Conservation (phyloP, 2,888 invertebrate genomes). For the Scaptomyza parva region DNA sequence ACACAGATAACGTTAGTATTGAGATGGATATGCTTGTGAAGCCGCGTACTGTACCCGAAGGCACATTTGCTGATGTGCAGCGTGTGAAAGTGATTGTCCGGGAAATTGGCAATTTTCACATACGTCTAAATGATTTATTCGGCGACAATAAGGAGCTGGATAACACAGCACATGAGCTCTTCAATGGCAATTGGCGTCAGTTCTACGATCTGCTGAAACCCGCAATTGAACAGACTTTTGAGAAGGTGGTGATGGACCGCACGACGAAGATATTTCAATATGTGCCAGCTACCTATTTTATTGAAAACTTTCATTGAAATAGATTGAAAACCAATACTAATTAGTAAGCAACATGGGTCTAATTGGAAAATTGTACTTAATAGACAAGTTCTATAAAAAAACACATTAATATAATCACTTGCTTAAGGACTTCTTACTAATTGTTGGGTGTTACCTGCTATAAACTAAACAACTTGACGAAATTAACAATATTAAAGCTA, state of each 20-base stretch:
- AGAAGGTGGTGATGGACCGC: conserved; percentile 88
- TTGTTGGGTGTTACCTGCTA: background rate
- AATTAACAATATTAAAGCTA: background rate
- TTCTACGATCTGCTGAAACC: conserved; percentile 89
- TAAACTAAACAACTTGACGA: background rate
- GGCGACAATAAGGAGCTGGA: conserved; percentile 83
- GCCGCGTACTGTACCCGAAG: conserved; percentile 60
- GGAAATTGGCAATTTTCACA: conserved; percentile 87
- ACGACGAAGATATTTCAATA: conserved; percentile 88
- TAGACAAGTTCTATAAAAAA: background rate
- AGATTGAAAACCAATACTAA: too few species aligned
- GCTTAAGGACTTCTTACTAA: background rate
- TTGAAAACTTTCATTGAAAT: conserved; percentile 52
- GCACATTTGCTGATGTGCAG: conserved; percentile 88
- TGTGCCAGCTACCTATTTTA: conserved; percentile 86
- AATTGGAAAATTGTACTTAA: background rate
- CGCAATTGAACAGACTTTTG: conserved; percentile 88
- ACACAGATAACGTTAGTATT: conserved; percentile 50
- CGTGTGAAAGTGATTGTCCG: conserved; percentile 87
- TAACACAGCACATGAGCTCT: conserved; percentile 88
- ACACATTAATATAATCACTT: background rate
- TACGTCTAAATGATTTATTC: conserved; percentile 89
- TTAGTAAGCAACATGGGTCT: too few species aligned
- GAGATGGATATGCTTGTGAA: conserved; percentile 38
- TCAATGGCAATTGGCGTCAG: conserved; percentile 90